Conservation (phyloP, 1,140 invertebrate species). For the Popillia japonica region DNA sequence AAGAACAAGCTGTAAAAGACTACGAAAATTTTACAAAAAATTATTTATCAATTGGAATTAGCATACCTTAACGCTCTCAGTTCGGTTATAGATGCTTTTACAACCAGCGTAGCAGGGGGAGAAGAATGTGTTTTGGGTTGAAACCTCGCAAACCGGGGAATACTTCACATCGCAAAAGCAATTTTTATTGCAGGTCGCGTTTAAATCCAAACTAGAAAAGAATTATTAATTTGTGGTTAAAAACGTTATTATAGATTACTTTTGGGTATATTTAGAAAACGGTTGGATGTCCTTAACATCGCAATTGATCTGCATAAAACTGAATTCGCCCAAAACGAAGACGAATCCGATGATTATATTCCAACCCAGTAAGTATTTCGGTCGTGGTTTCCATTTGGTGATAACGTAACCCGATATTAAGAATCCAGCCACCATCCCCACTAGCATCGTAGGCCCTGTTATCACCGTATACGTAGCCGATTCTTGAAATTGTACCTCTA, state of each 20-base stretch:
- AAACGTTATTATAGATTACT: conserved; percentile 57
- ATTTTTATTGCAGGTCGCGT: conserved; percentile 68
- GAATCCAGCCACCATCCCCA: conserved; percentile 66
- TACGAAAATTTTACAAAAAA: background rate
- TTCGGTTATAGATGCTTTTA: conserved; percentile 52
- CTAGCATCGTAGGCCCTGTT: conserved; percentile 19
- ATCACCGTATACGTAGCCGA: conserved; percentile 1
- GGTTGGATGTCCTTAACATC: conserved; percentile 66
- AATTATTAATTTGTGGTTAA: no score
- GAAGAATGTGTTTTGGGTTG: conserved; percentile 68
- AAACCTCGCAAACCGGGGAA: conserved; percentile 72
- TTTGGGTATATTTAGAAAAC: conserved; percentile 60
- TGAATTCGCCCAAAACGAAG: conserved; percentile 69
- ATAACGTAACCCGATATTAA: conserved; percentile 74
- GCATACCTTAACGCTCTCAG: conserved; percentile 47
- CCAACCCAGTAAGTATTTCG: conserved; percentile 74
- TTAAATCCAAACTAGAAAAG: conserved; percentile 60
- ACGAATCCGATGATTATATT: conserved; percentile 75
- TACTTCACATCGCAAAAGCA: conserved; percentile 74
- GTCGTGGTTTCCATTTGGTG: conserved; percentile 74
- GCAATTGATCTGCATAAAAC: conserved; percentile 76
- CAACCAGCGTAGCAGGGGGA: conserved; percentile 78
- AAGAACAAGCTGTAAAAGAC: conserved; percentile 67
- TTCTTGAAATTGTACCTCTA: conserved; percentile 22
- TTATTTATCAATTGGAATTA: background rate